These are phyloP conservation scores for Eurosta solidaginis DNA, from an alignment of 1,140 invertebrate species.

Conservation along the genomic window DNA sequence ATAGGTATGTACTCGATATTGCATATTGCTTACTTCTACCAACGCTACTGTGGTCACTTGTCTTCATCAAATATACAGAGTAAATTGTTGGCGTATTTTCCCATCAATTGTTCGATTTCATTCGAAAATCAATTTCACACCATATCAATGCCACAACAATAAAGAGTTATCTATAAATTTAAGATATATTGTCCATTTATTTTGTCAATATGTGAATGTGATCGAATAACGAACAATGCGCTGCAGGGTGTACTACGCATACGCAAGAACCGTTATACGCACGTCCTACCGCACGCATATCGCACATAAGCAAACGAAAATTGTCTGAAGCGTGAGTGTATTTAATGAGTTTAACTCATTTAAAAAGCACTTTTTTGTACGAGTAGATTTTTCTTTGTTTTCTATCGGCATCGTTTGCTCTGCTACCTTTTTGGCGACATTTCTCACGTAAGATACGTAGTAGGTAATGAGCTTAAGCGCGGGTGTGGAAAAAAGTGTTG, in stretches of 20 bases:
- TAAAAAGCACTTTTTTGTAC: not conserved
- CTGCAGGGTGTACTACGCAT: not conserved
- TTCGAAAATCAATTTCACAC: conserved; percentile 19
- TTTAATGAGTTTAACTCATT: not conserved
- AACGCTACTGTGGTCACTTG: conserved; percentile 1
- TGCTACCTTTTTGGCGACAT: not conserved
- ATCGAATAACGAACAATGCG: not conserved
- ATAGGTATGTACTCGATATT: too few species aligned
- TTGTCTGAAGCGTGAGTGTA: not conserved
- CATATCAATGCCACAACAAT: not conserved
- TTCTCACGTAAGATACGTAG: not conserved
- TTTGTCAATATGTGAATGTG: not conserved
- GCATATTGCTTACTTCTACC: not conserved
- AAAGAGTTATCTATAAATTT: not conserved
- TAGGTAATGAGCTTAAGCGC: not conserved
- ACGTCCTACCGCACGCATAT: not conserved
- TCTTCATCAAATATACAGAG: conserved; percentile 23
- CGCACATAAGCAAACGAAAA: not conserved
- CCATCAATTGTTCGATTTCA: conserved; percentile 25
- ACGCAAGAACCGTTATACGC: too few species aligned
- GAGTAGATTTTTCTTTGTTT: not conserved
- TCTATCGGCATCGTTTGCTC: not conserved
- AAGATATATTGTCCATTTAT: not conserved
- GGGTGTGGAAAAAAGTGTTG: not conserved
- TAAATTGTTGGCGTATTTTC: conserved; percentile 25